phyloP scores from a whole-genome alignment of 2,888 invertebrate species.

The Dermolepida albohirtum region DNA sequence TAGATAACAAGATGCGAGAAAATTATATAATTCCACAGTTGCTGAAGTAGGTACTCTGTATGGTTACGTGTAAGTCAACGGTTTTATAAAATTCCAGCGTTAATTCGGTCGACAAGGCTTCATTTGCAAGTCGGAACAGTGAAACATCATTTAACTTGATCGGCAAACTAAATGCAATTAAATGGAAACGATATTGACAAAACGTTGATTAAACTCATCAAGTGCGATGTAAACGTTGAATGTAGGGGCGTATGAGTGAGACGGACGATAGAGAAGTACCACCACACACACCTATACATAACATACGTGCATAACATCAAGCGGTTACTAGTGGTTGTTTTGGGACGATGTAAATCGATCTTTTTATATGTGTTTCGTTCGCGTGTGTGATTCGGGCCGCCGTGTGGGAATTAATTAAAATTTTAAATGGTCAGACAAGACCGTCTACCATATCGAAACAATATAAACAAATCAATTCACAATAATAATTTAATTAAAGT shows the following conservation, averaged over 20 bases:
- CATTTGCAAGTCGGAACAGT: conserved; percentile 15
- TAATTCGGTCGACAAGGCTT: conserved; percentile 20
- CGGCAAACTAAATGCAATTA: conserved; percentile 41
- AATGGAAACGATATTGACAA: conserved; percentile 48
- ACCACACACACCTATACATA: neutral
- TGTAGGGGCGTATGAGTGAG: conserved; percentile 2
- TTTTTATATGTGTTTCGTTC: neutral
- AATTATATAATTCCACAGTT: too few species aligned
- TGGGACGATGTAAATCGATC: conserved; percentile 1
- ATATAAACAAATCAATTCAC: conserved; percentile 53
- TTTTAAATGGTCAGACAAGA: conserved; percentile 50
- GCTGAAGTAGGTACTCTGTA: too few species aligned
- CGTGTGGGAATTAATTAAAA: conserved; percentile 48
- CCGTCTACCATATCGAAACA: conserved; percentile 49
- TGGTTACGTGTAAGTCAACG: too few species aligned
- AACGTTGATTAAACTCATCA: conserved; percentile 50
- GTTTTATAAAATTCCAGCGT: too few species aligned
- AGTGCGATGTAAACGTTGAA: conserved; percentile 45
- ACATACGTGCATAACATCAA: conserved; percentile 5
- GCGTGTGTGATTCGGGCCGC: conserved; percentile 1
- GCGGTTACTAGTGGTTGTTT: neutral
- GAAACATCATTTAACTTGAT: conserved; percentile 12
- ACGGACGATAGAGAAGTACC: too few species aligned
- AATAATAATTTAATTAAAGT: conserved; percentile 53
- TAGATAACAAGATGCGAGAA: too few species aligned